A percentile compares a stretch with the other conserved stretches of the same genome.
phyloP scores from a whole-genome alignment of 1,140 invertebrate species.

The Capitella teleta region DNA sequence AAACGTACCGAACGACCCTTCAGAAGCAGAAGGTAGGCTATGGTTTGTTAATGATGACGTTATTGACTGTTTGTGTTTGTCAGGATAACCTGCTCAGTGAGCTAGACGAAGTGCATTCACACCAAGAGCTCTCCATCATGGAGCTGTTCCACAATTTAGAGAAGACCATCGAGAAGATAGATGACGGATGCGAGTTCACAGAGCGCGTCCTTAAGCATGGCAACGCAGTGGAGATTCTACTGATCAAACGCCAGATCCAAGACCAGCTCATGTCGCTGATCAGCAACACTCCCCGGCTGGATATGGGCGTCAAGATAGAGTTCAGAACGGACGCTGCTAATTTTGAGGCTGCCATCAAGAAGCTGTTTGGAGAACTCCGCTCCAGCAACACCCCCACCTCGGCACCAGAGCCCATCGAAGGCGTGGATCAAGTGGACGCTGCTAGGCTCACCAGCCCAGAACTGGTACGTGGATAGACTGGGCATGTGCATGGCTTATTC shows the following conservation, averaged over 20 bases:
- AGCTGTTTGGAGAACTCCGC: slow-evolving; percentile 41
- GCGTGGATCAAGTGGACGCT: too few species aligned
- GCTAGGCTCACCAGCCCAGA: too few species aligned
- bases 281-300: slow-evolving; percentile 64
- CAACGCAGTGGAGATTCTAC: slow-evolving; percentile 46
- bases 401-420: too few species aligned
- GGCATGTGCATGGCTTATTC: too few species aligned
- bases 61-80: background rate
- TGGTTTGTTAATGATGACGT: background rate
- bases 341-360: slow-evolving; percentile 56
- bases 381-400: too few species aligned
- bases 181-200: slow-evolving; percentile 73
- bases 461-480: too few species aligned
- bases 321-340: slow-evolving; percentile 69
- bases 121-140: slow-evolving; percentile 76
- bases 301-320: slow-evolving; percentile 63
- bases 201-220: slow-evolving; percentile 65
- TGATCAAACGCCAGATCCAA: slow-evolving; percentile 63
- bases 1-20: slow-evolving; percentile 63
- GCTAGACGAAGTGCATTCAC: slow-evolving; percentile 66
- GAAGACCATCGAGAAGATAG: slow-evolving; percentile 66
- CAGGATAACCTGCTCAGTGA: slow-evolving; percentile 60
- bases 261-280: slow-evolving; percentile 64
- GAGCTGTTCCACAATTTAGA: slow-evolving; percentile 67
- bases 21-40: slow-evolving; percentile 54